These are phyloP conservation scores for Napeogenes inachia DNA, from an alignment of 2,888 invertebrate genomes.

Conservation along the genomic window DNA sequence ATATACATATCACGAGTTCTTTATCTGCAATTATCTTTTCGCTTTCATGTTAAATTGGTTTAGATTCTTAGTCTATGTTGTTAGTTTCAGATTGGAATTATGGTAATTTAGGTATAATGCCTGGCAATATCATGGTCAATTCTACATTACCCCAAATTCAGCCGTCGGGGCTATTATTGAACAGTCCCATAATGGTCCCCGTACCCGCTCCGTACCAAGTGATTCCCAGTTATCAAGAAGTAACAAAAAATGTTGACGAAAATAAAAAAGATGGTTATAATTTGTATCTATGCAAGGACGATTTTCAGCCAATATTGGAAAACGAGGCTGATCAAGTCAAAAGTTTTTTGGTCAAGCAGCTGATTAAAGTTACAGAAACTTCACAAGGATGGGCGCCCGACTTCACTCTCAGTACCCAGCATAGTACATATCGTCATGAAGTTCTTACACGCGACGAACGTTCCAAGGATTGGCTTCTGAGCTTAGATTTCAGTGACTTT, in stretches of 20 bases:
- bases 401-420: constrained; percentile 55
- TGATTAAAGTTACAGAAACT: constrained; percentile 45
- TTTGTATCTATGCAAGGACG: constrained; percentile 61
- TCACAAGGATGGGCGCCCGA: constrained; percentile 54
- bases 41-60: constrained; percentile 5
- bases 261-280: constrained; percentile 35
- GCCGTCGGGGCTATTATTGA: constrained; percentile 24
- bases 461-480: constrained; percentile 57
- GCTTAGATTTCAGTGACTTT: constrained; percentile 54
- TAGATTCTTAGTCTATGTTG: constrained; percentile 1
- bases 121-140: constrained; percentile 8
- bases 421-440: constrained; percentile 54
- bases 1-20: not conserved
- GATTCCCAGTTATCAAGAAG: constrained; percentile 12
- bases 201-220: constrained; percentile 26
- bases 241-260: constrained; percentile 4
- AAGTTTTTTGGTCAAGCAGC: constrained; percentile 50
- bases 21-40: not conserved
- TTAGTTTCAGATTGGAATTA: constrained; percentile 55
- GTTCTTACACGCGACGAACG: constrained; percentile 48
- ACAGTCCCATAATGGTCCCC: constrained; percentile 33
- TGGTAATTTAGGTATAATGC: constrained; percentile 33
- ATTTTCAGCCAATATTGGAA: constrained; percentile 51
- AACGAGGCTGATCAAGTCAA: constrained; percentile 49
- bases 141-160: constrained; percentile 14